Base-by-base conservation (phyloP, 1,140 invertebrate species). In the Homalodisca vitripennis region DNA sequence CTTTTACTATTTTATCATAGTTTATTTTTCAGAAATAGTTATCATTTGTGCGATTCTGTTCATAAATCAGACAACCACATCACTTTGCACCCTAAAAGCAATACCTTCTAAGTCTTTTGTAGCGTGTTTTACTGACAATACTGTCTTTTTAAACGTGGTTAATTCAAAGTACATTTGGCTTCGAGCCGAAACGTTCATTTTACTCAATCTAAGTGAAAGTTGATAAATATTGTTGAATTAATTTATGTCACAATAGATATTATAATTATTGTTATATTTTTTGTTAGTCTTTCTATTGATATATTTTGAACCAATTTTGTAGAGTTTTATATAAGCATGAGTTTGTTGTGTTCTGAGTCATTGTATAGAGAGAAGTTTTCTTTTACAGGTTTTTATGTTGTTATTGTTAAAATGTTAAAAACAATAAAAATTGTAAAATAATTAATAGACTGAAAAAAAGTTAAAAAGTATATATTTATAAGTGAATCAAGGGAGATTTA, bases 381-480 rank as follows among this genome's bases (percentile, higher is more conserved):
- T 60, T 60, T 41, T 60, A 27, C 55, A 60, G 55, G 27, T 60
- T 60, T 60, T 60, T 60, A 27, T 60, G 55, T 60, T 60, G 55
- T 60, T 66, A 64, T 46, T 66, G 41, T 46, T 46, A 66, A 27
- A 66, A 66, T 46, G 41, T 46, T 66, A 66, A 46, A 46, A 66
- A 66, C 20, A 26, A 66, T 46, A 66, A 66, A 66, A 66, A 46
- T 41, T 66, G 41, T 46, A 66, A 66, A 46, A 66, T 66, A 41
- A 46, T 27, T 26, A 66, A 66, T 46, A 66, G 63, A 66, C 63
- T 66, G 63, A 66, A 66, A 66, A 66, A 66, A 66, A 41, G 2
- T 41, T 32, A 63, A 63, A 66, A 20, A 10, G 27, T 46, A 66
- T 66, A 66, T 66, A 66, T 66, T 66, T 66, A 47, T 66, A 66